Base-by-base conservation (phyloP, 2,888 invertebrate species). In the Galerucella nymphaeae region DNA sequence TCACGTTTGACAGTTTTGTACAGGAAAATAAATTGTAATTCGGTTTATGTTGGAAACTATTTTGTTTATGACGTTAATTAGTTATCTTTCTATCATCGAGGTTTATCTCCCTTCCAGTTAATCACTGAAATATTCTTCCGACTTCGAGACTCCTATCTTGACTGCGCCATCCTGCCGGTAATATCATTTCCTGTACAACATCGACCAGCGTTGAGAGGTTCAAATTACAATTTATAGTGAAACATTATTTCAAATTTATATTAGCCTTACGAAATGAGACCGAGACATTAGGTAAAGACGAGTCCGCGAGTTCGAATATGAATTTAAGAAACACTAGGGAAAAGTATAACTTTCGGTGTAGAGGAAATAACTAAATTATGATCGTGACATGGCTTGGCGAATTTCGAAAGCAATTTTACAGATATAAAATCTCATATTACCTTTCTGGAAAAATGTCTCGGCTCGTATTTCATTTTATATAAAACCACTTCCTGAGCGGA, bases 81-180 rank as follows among this genome's bases (percentile, higher is more conserved):
- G 73, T 68, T 70, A 76, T 70, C 67, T 71, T 72, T 67, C 71
- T 66, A 73, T 66, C 71, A 71, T 30, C 63, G 42, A 62, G 66
- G 63, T 69, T 75, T 74, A 76, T 73, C 76, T 76, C 74, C 74
- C 75, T 73, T 74, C 72, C 74, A 78, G 76, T 80, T 81, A 78
- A 80, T 82, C 81, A 81, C 79, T 77, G 76, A 78, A 77, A 76
- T 77, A 78, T 79, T 79, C 77, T 80, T 80, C 80, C 78, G 77
- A 77, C 75, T 67, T 73, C 67, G 73, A 73, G 64, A 72, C 74
- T 74, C 75, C 76, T 81, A 80, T 81, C 82, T 76, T 66, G 61
- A 66, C 77, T 78, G 77, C 76, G 76, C 73, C 78, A 77, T 76
- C 78, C 76, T 75, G 77, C 80, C 80, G 80, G 80, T 81, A 80